Evolutionary conservation across 2,113 vertebrate genomes (phyloP).

Genomic region (Nibea albiflora): DNA sequence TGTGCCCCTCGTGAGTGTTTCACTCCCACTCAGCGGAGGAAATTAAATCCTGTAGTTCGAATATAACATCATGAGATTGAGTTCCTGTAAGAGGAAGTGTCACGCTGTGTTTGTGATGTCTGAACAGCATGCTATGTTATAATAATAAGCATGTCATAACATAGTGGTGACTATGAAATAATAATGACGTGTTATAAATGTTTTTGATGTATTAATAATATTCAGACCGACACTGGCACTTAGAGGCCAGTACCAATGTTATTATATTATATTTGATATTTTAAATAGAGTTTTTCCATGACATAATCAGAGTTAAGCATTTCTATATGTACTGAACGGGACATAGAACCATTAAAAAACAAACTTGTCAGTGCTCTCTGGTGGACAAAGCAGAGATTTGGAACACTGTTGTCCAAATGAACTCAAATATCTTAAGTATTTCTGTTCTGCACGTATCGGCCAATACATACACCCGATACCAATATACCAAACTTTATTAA

Average conservation of each 20-base stretch:
- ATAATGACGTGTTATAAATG: background rate
- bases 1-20: conserved; percentile 20
- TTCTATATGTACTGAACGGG: background rate
- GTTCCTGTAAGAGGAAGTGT: conserved; percentile 1
- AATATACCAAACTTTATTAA: background rate
- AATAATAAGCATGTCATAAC: background rate
- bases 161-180: background rate
- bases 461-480: background rate
- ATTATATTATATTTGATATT: background rate
- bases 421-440: background rate
- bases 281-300: background rate
- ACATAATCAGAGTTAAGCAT: background rate
- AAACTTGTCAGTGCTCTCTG: background rate
- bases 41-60: background rate
- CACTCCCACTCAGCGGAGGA: conserved; percentile 11
- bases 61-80: conserved; percentile 8
- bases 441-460: background rate
- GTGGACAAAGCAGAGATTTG: too few relatives aligned
- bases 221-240: background rate
- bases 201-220: background rate
- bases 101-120: background rate
- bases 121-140: background rate
- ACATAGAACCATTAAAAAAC: background rate
- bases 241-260: background rate
- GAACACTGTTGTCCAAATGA: background rate